phyloP scores from a whole-genome alignment of 2,113 vertebrate genomes.

The Chaetodon auriga region DNA sequence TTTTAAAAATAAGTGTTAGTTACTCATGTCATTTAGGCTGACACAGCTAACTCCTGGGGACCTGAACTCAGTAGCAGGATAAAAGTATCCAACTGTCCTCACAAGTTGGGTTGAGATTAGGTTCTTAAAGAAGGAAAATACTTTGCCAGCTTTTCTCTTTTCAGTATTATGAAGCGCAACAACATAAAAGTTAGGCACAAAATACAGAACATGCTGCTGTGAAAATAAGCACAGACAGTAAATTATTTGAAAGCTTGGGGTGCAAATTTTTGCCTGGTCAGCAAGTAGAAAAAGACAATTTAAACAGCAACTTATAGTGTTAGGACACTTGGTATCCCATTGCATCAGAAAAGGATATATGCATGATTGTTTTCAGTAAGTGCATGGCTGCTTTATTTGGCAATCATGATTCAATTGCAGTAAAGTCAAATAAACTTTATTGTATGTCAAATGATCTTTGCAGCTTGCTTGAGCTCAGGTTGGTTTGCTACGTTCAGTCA shows the following conservation, averaged over 20 bases:
- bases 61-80: neutral
- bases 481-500: neutral
- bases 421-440: neutral
- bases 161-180: too few relatives aligned
- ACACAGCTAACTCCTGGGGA: neutral
- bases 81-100: conserved; percentile 12
- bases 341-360: neutral
- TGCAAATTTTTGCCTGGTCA: neutral
- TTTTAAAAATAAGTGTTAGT: neutral
- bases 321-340: neutral
- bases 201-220: neutral
- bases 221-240: neutral
- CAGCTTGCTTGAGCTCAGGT: neutral
- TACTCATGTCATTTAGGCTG: neutral
- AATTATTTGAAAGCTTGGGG: neutral
- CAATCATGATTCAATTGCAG: neutral
- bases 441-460: neutral
- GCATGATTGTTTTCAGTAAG: neutral
- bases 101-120: conserved; percentile 27
- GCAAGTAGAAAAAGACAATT: neutral
- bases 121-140: neutral
- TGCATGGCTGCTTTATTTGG: neutral
- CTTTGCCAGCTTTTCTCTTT: neutral
- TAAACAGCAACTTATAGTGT: neutral
- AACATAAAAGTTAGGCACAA: neutral